phyloP scores from a whole-genome alignment of 1,140 invertebrate genomes.

The Drosophila sucinea region DNA sequence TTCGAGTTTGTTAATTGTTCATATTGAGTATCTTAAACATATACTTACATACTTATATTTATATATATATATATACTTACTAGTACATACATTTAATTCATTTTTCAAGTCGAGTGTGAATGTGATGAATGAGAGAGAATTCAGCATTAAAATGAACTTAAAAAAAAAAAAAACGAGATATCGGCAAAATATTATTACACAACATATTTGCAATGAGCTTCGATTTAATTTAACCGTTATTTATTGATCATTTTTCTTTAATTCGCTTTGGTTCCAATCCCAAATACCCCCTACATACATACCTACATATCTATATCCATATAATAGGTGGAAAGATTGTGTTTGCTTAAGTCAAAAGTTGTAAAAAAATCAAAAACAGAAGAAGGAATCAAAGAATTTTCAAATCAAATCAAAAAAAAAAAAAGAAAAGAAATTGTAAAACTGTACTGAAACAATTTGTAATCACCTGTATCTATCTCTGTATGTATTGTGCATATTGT shows the following conservation, averaged over 20 bases:
- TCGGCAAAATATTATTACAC: neutral
- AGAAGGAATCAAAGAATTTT: neutral
- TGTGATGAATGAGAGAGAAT: neutral
- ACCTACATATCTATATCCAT: neutral
- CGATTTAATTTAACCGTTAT: neutral
- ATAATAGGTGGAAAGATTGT: neutral
- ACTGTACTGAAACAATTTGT: constrained; percentile 15
- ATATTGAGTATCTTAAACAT: neutral
- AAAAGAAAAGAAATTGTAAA: neutral
- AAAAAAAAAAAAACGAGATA: neutral
- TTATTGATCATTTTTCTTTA: neutral
- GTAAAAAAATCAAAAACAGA: neutral
- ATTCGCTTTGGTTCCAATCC: neutral
- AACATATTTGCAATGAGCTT: neutral
- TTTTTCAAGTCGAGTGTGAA: neutral
- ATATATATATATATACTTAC: constrained; percentile 4
- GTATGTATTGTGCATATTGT: constrained; percentile 46
- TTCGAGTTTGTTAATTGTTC: too few species aligned
- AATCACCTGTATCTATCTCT: constrained; percentile 31
- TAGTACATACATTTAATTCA: constrained; percentile 14
- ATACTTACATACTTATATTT: constrained; percentile 32
- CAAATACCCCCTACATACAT: too few species aligned
- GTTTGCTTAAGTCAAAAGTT: constrained; percentile 1
- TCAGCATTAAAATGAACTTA: neutral
- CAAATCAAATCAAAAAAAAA: neutral